Percentiles rank a stretch among this genome's conserved stretches.
Conservation (phyloP, 2,113 vertebrate genomes). For the Solea solea region DNA sequence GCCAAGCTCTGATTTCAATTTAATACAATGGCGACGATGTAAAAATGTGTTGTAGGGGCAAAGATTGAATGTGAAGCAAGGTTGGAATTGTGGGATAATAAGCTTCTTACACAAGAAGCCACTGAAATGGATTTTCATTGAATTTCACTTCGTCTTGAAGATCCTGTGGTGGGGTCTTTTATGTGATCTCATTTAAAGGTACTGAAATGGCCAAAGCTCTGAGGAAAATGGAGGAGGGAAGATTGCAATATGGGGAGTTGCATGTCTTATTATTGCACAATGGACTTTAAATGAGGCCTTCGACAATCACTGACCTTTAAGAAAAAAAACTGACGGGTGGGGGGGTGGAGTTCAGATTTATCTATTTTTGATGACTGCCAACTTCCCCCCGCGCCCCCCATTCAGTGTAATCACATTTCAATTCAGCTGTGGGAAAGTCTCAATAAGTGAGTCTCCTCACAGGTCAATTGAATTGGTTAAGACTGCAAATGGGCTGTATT, state of each 20-base stretch:
- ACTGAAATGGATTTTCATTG: slow-evolving; percentile 55
- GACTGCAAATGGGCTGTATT: slow-evolving; percentile 36
- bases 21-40: slow-evolving; percentile 59
- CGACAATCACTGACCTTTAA: slow-evolving; percentile 61
- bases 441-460: slow-evolving; percentile 37
- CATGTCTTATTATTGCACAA: slow-evolving; percentile 45
- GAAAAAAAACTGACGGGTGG: slow-evolving; percentile 3
- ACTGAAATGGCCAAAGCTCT: slow-evolving; percentile 41
- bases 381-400: slow-evolving; percentile 27
- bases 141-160: slow-evolving; percentile 65
- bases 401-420: slow-evolving; percentile 64
- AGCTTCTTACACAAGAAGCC: slow-evolving; percentile 40
- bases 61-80: slow-evolving; percentile 36
- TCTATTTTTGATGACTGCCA: slow-evolving; percentile 58
- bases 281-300: slow-evolving; percentile 35
- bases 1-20: slow-evolving; percentile 65
- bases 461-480: slow-evolving; percentile 53
- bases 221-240: slow-evolving; percentile 36
- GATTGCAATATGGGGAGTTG: slow-evolving; percentile 14
- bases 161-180: slow-evolving; percentile 56
- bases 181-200: slow-evolving; percentile 66
- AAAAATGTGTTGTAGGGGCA: slow-evolving; percentile 48
- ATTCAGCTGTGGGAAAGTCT: slow-evolving; percentile 48
- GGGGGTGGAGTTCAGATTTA: slow-evolving; percentile 43
- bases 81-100: slow-evolving; percentile 40